A percentile compares a stretch with the other conserved stretches of the same genome.
phyloP scores from a whole-genome alignment of 2,113 vertebrate genomes.

The Stigmatopora argus region DNA sequence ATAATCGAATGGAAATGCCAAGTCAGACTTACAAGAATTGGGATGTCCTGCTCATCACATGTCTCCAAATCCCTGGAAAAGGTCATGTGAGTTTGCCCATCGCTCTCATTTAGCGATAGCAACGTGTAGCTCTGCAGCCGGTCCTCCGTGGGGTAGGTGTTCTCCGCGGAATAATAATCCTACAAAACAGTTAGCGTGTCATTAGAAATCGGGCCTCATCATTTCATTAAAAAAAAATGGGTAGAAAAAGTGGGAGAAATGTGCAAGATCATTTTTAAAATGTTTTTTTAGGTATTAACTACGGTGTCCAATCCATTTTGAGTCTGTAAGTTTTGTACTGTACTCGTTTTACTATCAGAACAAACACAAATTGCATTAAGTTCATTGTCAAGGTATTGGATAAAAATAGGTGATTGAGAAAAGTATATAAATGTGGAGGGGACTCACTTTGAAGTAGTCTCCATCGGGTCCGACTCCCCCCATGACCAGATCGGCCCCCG shows the following conservation, averaged over 20 bases:
- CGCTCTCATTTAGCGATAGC: constrained; percentile 59
- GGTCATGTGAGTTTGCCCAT: constrained; percentile 63
- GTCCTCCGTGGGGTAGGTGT: constrained; percentile 61
- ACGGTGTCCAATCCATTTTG: too few relatives aligned
- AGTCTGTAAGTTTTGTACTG: too few relatives aligned
- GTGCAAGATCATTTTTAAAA: too few relatives aligned
- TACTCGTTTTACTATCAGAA: too few relatives aligned
- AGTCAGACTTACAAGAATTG: constrained; percentile 65
- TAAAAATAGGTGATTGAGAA: too few relatives aligned
- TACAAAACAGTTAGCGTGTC: constrained; percentile 32
- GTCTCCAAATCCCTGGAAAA: constrained; percentile 61
- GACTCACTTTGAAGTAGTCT: constrained; percentile 71
- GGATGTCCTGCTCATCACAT: constrained; percentile 67
- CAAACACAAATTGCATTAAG: too few relatives aligned
- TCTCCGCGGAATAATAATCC: constrained; percentile 63
- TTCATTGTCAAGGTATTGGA: too few relatives aligned
- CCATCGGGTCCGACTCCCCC: constrained; percentile 62
- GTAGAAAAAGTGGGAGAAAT: too few relatives aligned
- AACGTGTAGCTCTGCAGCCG: constrained; percentile 72
- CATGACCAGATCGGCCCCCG: constrained; percentile 67
- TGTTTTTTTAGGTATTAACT: too few relatives aligned
- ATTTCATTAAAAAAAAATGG: too few relatives aligned
- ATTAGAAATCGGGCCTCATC: neutral
- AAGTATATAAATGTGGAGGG: too few relatives aligned
- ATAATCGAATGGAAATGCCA: too few relatives aligned